A percentile compares a stretch with the other conserved stretches of the same genome.
These are phyloP conservation scores for Torymus texanus DNA, from an alignment of 2,888 invertebrate genomes.

Conservation along the genomic window DNA sequence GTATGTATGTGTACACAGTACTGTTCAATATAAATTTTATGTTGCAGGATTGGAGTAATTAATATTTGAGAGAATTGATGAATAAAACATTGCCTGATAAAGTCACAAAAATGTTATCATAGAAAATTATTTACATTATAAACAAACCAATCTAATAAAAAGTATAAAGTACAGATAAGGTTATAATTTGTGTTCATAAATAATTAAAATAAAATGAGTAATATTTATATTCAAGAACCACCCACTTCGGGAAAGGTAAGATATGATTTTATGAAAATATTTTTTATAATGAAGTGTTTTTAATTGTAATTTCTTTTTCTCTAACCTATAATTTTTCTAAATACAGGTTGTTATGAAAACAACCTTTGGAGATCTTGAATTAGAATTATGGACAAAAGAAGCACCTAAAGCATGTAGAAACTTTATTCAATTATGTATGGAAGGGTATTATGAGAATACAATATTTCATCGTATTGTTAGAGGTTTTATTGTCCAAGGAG, in stretches of 20 bases:
- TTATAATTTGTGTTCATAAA: constrained; percentile 29
- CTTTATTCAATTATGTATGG: constrained; percentile 96
- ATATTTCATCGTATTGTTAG: constrained; percentile 96
- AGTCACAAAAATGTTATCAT: neutral
- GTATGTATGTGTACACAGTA: constrained; percentile 16
- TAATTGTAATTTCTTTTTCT: constrained; percentile 38
- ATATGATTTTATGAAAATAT: constrained; percentile 8
- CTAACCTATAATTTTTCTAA: constrained; percentile 16
- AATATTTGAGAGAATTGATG: neutral
- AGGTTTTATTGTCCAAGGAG: constrained; percentile 96
- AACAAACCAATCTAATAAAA: neutral
- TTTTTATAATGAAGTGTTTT: constrained; percentile 22
- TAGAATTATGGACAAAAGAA: constrained; percentile 98
- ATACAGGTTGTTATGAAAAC: constrained; percentile 93
- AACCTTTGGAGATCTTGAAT: constrained; percentile 95
- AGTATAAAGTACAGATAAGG: constrained; percentile 19
- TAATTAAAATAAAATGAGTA: constrained; percentile 85
- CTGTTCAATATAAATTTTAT: constrained; percentile 20
- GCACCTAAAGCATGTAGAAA: constrained; percentile 95
- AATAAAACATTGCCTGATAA: neutral
- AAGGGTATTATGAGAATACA: constrained; percentile 94
- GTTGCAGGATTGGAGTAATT: constrained; percentile 13
- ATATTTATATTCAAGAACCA: constrained; percentile 98
- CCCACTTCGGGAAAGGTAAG: constrained; percentile 94
- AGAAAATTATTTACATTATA: neutral